Conservation (phyloP, 1,140 invertebrate genomes). For the Macrostomum lignano region DNA sequence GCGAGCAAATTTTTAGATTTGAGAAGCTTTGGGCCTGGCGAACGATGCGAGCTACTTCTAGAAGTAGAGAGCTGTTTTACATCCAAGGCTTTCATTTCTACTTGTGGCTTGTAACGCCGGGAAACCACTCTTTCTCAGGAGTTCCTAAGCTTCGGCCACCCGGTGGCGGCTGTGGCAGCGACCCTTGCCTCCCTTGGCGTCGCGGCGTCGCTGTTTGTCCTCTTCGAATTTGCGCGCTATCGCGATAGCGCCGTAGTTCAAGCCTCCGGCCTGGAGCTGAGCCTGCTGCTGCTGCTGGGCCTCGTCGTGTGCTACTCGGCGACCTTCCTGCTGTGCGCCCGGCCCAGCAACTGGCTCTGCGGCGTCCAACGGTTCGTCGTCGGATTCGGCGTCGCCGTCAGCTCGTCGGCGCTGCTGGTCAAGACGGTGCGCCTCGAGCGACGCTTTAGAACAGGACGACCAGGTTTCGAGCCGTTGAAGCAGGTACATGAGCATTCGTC, state of each 20-base stretch:
- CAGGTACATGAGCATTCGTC: too few species aligned
- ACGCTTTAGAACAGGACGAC: slow-evolving; percentile 44
- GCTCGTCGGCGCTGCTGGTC: slow-evolving; percentile 43
- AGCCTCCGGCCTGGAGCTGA: slow-evolving; percentile 9
- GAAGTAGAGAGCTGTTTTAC: too few species aligned
- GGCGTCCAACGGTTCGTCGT: slow-evolving; percentile 36
- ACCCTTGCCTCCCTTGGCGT: too few species aligned
- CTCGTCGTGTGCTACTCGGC: slow-evolving; percentile 22
- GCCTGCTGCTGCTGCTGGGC: slow-evolving; percentile 9
- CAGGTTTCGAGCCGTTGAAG: slow-evolving; percentile 48
- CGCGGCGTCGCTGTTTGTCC: too few species aligned
- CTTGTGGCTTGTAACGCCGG: too few species aligned
- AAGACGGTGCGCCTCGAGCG: slow-evolving; percentile 47
- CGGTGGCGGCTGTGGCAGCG: background rate
- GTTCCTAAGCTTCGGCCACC: background rate
- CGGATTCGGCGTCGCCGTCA: slow-evolving; percentile 40
- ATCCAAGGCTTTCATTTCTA: too few species aligned
- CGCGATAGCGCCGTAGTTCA: slow-evolving; percentile 32
- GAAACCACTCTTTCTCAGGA: too few species aligned
- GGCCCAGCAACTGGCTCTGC: slow-evolving; percentile 35
- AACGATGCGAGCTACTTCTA: too few species aligned
- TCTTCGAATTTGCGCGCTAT: slow-evolving; percentile 2
- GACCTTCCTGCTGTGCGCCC: slow-evolving; percentile 19
- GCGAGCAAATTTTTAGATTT: too few species aligned
- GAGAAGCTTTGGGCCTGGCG: too few species aligned